Evolutionary conservation across 2,797 vertebrate species (phyloP).

Genomic region (Notoglanidium macrostoma): DNA sequence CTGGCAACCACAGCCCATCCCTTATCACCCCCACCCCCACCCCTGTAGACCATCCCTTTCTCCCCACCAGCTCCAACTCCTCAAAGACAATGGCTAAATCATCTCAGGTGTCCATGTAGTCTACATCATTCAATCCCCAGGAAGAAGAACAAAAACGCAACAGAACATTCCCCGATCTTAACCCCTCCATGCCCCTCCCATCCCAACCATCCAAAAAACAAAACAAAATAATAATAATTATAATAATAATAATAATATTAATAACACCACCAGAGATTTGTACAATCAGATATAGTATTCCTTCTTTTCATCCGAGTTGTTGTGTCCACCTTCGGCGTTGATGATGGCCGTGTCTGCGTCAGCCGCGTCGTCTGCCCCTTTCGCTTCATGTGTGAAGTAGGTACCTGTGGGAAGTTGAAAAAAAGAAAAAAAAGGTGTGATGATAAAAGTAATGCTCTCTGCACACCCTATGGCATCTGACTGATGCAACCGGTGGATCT

Average conservation of each 20-base stretch:
- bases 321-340: slow-evolving; percentile 98
- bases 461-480: slow-evolving; percentile 33
- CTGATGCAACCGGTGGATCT: slow-evolving; percentile 49
- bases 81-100: slow-evolving; percentile 59
- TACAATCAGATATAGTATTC: slow-evolving; percentile 98
- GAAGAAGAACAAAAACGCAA: slow-evolving; percentile 62
- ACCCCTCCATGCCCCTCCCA: slow-evolving; percentile 72
- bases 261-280: slow-evolving; percentile 60
- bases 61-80: slow-evolving; percentile 25
- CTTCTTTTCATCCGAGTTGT: slow-evolving; percentile 98
- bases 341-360: slow-evolving; percentile 99
- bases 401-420: slow-evolving; percentile 79
- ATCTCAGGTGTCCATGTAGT: slow-evolving; percentile 62
- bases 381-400: slow-evolving; percentile 99
- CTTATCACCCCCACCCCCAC: background rate
- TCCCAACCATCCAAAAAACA: slow-evolving; percentile 40
- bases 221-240: slow-evolving; percentile 26
- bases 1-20: slow-evolving; percentile 61
- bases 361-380: slow-evolving; percentile 96
- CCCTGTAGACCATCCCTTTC: slow-evolving; percentile 15
- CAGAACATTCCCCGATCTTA: slow-evolving; percentile 39
- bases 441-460: slow-evolving; percentile 52
- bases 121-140: slow-evolving; percentile 56
- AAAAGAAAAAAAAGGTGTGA: slow-evolving; percentile 27
- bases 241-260: slow-evolving; percentile 32